These are phyloP conservation scores for Holothuria leucospilota DNA, from an alignment of 53 echinoderm and acorn worm species.

Conservation along the genomic window DNA sequence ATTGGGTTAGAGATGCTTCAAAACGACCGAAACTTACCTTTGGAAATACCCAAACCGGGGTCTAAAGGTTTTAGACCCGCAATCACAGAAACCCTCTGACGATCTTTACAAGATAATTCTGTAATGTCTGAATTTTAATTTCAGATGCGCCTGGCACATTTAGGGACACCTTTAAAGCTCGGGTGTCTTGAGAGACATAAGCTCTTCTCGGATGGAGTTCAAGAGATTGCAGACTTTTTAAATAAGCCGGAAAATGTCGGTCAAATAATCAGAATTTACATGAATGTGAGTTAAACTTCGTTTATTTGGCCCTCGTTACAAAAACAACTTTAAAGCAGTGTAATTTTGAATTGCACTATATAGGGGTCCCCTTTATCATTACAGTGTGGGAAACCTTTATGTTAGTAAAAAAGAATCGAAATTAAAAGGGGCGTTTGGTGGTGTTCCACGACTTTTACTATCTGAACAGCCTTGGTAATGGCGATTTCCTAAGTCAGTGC, in stretches of 20 bases:
- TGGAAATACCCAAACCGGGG: no score
- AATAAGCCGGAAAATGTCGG: constrained; percentile 54
- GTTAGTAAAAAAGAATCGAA: no score
- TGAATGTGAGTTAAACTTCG: constrained; percentile 61
- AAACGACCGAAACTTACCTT: no score
- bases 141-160: constrained; percentile 78
- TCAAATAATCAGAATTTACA: constrained; percentile 65
- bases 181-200: constrained; percentile 53
- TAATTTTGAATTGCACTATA: background rate
- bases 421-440: no score
- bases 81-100: no score
- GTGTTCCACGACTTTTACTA: no score
- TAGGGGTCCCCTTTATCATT: background rate
- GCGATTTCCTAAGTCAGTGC: no score
- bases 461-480: no score
- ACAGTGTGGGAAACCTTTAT: no score
- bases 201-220: constrained; percentile 57
- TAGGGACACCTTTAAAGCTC: constrained; percentile 34
- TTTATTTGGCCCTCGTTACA: background rate
- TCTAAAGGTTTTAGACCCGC: no score
- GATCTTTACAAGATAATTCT: no score
- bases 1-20: no score
- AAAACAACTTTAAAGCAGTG: background rate
- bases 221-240: constrained; percentile 71
- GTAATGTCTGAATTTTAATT: background rate